Evolutionary conservation across 1,140 invertebrate species (phyloP), one percentile per base, ranked within the genome.

Genomic region (Drosophila chauvacae): DNA sequence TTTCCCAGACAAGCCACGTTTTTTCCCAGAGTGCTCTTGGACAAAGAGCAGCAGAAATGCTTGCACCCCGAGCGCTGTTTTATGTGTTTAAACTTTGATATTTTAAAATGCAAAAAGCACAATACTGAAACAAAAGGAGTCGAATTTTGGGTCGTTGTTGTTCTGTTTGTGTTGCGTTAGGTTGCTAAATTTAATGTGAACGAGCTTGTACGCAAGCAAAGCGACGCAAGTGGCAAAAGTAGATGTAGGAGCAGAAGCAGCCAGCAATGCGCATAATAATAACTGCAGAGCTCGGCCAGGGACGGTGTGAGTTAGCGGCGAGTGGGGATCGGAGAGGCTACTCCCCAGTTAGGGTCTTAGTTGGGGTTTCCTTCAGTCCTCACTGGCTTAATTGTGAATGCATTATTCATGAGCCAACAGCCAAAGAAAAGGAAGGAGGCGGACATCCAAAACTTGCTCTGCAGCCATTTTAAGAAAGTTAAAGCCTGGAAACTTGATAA

Each of bases 331-430:
- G 41, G 53, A 42, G 28, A 7, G 33, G 53, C 33, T 23, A 39
- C 33, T 55, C 42, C 59, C 62, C 42, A 48, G 77, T 83, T 65
- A 45, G 44, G 61, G 41, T 81, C 68, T 53, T 76, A 51, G 53
- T 59, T 55, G 58, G 69, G 69, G 50, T 51, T 80, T 76, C 28
- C 48, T 64, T 47, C 68, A 66, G 63, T 60, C 78, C 77, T 68
- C 59, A 80, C 77, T 77, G 64, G 73, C 80, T 88, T 88, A 87
- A 87, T 87, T 87, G 84, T 84, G 84, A 90, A 88, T 87, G 80
- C 84, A 87, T 87, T 87, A 87, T 87, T 87, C 84, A 87, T 87
- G 80, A 87, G 79, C 35, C 60, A 72, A 61, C 57, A 78, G 55
- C 51, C 58, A 57, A 79, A 61, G 57, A 44, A 60, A 51, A 44